Percentiles rank a stretch among this genome's conserved stretches.
Conservation (phyloP, 2,113 vertebrate species). For the Thermophis baileyi region DNA sequence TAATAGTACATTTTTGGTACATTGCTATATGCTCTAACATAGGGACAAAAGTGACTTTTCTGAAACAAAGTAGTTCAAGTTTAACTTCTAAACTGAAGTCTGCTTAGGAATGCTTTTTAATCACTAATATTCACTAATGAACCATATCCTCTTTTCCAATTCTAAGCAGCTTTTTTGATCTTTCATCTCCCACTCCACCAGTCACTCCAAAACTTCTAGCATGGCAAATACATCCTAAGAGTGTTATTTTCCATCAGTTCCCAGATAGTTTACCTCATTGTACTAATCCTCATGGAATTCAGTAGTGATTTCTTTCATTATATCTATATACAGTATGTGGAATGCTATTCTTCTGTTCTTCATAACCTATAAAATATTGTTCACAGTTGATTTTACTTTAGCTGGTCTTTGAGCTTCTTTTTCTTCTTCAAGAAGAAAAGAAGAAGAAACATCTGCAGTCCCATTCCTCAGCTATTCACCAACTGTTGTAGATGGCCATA, state of each 20-base stretch:
- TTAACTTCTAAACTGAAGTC: neutral
- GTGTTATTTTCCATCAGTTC: neutral
- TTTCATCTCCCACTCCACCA: neutral
- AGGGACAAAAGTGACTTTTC: neutral
- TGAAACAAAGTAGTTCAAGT: neutral
- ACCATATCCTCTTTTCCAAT: neutral
- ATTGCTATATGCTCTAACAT: neutral
- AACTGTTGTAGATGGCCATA: neutral
- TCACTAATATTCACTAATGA: neutral
- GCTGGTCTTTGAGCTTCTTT: neutral
- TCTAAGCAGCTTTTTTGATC: neutral
- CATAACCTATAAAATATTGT: neutral
- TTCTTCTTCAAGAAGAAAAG: neutral
- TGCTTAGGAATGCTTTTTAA: neutral
- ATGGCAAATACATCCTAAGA: neutral
- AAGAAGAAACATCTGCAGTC: neutral
- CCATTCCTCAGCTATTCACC: neutral
- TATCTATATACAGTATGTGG: neutral
- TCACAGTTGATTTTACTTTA: neutral
- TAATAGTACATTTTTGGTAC: neutral
- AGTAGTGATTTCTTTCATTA: neutral
- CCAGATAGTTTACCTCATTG: neutral
- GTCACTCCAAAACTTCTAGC: neutral
- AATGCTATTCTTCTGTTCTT: neutral
- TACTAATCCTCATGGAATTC: neutral